Conservation (phyloP, 2,888 invertebrate species). For the Anoplius nigerrimus region DNA sequence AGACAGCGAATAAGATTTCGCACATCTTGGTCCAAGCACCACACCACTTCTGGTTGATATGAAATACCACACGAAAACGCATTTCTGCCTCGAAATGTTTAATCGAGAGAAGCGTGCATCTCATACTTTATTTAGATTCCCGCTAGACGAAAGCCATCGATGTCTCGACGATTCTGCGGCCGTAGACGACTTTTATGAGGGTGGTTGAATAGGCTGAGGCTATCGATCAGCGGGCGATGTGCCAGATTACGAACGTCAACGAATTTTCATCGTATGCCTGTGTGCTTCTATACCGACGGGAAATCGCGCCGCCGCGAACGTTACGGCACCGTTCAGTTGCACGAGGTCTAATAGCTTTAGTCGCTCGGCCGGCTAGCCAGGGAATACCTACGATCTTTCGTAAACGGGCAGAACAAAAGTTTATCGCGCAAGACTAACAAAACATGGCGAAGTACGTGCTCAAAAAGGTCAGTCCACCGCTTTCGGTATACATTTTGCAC, state of each 20-base stretch:
- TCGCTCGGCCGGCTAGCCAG: conserved; percentile 30
- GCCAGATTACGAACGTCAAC: conserved; percentile 37
- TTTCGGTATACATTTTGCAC: no score
- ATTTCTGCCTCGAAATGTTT: no score
- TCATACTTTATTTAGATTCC: no score
- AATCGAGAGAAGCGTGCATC: no score
- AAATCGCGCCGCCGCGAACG: conserved; percentile 37
- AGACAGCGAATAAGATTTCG: no score
- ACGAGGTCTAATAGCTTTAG: conserved; percentile 56
- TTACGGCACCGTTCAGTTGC: conserved; percentile 35
- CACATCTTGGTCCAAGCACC: no score
- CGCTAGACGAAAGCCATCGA: no score
- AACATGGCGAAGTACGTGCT: conserved; percentile 56
- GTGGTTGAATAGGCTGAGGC: conserved; percentile 5
- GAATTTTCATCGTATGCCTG: conserved; percentile 28
- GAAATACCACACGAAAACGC: no score
- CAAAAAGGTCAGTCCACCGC: conserved; percentile 53
- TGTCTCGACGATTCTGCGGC: no score
- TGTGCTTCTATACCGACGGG: conserved; percentile 18
- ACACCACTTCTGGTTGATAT: no score
- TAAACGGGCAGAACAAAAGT: conserved; percentile 34
- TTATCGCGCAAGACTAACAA: conserved; percentile 16
- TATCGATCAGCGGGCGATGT: conserved; percentile 33
- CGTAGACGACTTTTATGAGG: conserved; percentile 10
- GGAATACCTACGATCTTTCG: conserved; percentile 60